phyloP scores from a whole-genome alignment of 2,888 invertebrate genomes.

The Mythimna loreyi region DNA sequence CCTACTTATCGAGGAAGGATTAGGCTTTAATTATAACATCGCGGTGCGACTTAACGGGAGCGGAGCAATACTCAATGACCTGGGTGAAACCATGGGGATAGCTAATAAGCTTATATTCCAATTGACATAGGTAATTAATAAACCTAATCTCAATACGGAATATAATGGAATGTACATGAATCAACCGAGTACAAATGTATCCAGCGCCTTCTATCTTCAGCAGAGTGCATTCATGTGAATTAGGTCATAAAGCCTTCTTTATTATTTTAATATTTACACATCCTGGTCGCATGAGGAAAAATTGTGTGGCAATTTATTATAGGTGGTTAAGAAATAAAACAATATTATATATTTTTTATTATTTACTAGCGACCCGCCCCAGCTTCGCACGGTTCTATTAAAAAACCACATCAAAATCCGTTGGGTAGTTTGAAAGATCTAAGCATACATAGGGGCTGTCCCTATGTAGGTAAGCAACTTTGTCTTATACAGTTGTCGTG shows the following conservation, averaged over 20 bases:
- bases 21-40: too few species aligned
- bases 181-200: neutral
- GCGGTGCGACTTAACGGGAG: too few species aligned
- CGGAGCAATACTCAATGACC: too few species aligned
- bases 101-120: constrained; percentile 1
- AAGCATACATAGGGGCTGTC: too few species aligned
- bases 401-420: too few species aligned
- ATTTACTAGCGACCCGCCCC: too few species aligned
- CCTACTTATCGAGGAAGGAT: too few species aligned
- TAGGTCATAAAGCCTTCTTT: neutral
- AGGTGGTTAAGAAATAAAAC: neutral
- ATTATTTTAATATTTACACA: constrained; percentile 10
- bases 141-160: neutral
- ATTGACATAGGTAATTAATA: constrained; percentile 37
- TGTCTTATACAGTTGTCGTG: too few species aligned
- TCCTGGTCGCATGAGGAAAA: constrained; percentile 19
- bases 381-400: too few species aligned
- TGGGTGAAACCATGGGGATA: neutral
- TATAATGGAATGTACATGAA: constrained; percentile 29
- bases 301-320: neutral
- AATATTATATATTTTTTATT: too few species aligned
- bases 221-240: constrained; percentile 16
- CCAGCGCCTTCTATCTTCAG: neutral
- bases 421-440: too few species aligned
- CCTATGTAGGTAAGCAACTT: too few species aligned